Evolutionary conservation across 2,888 invertebrate genomes (phyloP).

Genomic region (Heliconius sara): DNA sequence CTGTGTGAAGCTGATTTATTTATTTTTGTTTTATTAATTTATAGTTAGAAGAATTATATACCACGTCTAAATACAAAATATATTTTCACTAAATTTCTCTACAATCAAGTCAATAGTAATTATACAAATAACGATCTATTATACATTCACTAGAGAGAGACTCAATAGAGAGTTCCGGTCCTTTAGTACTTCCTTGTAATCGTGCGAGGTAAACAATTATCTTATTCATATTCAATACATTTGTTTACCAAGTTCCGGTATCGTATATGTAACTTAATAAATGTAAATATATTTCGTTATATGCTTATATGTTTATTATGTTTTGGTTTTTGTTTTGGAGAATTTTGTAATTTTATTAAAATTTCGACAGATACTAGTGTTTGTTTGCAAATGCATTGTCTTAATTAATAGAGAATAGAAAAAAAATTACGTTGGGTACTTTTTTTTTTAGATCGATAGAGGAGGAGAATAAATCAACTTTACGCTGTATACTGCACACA

Average conservation of each 20-base stretch:
- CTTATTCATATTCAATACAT: slow-evolving; percentile 2
- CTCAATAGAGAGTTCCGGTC: slow-evolving; percentile 15
- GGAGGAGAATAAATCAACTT: background rate
- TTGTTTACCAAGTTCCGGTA: background rate
- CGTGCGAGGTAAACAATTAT: slow-evolving; percentile 10
- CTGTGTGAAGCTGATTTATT: too few relatives aligned
- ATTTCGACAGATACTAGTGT: too few relatives aligned
- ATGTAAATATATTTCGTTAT: background rate
- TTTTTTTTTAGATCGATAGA: too few relatives aligned
- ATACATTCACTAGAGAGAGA: background rate
- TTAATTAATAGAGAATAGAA: background rate
- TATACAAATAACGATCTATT: slow-evolving; percentile 2
- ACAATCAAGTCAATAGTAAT: background rate
- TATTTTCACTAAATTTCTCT: background rate
- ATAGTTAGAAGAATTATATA: too few relatives aligned
- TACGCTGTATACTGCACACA: background rate
- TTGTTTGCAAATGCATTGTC: too few relatives aligned
- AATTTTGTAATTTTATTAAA: too few relatives aligned
- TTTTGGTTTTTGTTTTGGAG: too few relatives aligned
- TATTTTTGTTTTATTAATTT: too few relatives aligned
- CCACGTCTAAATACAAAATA: too few relatives aligned
- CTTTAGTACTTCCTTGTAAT: slow-evolving; percentile 9
- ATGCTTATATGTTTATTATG: background rate
- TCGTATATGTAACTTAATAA: background rate
- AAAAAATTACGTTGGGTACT: background rate